phyloP scores from a whole-genome alignment of 2,113 vertebrate genomes.

The Regulus satrapa region DNA sequence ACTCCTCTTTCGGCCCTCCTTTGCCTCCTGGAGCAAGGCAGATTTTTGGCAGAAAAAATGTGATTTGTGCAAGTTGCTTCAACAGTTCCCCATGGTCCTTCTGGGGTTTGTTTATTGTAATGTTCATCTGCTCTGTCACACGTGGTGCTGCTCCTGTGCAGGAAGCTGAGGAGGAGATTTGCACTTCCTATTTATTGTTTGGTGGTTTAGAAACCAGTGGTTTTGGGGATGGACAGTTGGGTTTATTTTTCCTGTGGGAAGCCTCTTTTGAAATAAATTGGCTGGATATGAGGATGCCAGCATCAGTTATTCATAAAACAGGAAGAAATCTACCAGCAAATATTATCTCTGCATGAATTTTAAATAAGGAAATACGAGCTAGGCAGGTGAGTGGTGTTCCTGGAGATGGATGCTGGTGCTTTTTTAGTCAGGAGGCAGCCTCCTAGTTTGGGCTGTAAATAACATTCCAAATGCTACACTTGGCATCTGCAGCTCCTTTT shows the following conservation, averaged over 20 bases:
- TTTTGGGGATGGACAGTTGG: neutral
- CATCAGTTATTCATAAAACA: neutral
- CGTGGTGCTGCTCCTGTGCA: neutral
- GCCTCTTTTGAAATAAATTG: neutral
- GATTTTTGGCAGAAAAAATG: neutral
- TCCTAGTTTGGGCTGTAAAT: fast-evolving
- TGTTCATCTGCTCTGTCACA: neutral
- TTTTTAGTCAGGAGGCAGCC: neutral
- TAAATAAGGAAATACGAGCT: neutral
- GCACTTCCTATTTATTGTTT: neutral
- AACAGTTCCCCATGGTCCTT: neutral
- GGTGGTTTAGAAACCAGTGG: neutral
- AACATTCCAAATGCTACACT: neutral
- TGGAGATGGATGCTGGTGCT: neutral
- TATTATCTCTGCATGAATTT: neutral
- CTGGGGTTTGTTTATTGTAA: neutral
- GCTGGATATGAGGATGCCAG: neutral
- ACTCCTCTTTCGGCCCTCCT: neutral
- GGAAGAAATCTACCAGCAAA: neutral
- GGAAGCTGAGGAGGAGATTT: neutral
- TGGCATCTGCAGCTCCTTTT: fast-evolving
- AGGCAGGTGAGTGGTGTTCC: neutral
- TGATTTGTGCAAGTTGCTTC: neutral
- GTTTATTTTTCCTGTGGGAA: neutral
- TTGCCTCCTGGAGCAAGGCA: neutral